phyloP scores from a whole-genome alignment of 2,888 invertebrate species.

The Nomada fabriciana region DNA sequence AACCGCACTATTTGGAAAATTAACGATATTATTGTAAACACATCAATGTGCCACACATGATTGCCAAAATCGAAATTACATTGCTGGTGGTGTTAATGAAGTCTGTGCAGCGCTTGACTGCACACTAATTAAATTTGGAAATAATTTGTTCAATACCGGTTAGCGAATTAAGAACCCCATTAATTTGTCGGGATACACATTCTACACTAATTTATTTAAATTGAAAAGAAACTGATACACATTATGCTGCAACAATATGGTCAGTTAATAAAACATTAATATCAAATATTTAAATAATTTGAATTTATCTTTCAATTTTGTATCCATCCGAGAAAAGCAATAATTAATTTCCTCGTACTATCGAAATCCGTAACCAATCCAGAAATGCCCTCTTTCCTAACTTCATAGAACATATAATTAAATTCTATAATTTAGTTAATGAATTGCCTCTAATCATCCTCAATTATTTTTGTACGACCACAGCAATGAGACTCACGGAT shows the following conservation, averaged over 20 bases:
- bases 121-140: constrained; percentile 9
- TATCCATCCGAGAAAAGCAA: too few relatives aligned
- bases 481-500: not conserved
- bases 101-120: not conserved
- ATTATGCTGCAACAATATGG: too few relatives aligned
- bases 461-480: not conserved
- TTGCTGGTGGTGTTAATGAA: not conserved
- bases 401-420: not conserved
- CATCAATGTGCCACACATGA: too few relatives aligned
- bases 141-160: not conserved
- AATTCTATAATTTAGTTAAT: constrained; percentile 9
- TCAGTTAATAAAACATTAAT: too few relatives aligned
- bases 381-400: not conserved
- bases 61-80: not conserved
- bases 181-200: too few relatives aligned
- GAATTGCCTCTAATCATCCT: not conserved
- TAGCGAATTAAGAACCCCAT: not conserved
- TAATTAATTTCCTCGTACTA: not conserved
- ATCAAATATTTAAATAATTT: too few relatives aligned
- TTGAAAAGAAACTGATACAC: too few relatives aligned
- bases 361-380: not conserved
- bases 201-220: too few relatives aligned
- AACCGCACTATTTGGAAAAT: not conserved
- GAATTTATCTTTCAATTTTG: too few relatives aligned
- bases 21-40: not conserved